Evolutionary conservation across 1,140 invertebrate species (phyloP), one percentile per base, ranked within the genome.

Genomic region (Grapholita molesta): DNA sequence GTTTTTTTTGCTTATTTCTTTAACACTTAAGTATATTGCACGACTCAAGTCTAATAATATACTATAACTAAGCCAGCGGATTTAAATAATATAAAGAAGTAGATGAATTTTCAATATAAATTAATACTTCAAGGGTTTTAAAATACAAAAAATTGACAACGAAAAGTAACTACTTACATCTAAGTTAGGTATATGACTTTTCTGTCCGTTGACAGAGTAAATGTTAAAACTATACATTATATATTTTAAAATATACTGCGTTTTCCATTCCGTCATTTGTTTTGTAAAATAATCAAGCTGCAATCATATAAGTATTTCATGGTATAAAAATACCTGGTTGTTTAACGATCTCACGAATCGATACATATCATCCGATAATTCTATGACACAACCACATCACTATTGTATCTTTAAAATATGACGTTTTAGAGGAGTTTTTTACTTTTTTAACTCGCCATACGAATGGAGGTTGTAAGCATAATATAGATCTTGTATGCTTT

Each of bases 141-240:
- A 32, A 61, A 61, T 15, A 61, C 55, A 30, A 25, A 21, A 61
- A 61, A 61, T 61, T 61, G 55, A 61, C 24, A 61, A 61, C 55
- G 12, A 61, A 61, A 28, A 61, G 24, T 61, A n/a, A 28, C 55
- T 61, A 61, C 55, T 61, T 61, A 61, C 24, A 61, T 28, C 55
- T 61, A 61, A 28, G 12, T 25, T 61, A 61, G 6, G 6, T 61
- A 61, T 48, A 48, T 61, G 55, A 61, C 55, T 61, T 61, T 61
- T 30, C 55, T 28, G 55, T n/a, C 55, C 28, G 7, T 61, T 32
- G 55, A 32, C 55, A 61, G 55, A 61, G 28, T 30, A 2, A 61
- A 25, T 30, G 5, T 61, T 61, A 25, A 55, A 61, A 61, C 55
- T 61, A 61, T 57, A 48, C 53, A 11, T 61, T 8, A 30, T 28